phyloP scores from a whole-genome alignment of 2,797 vertebrate genomes.

The Pipistrellus pipistrellus region DNA sequence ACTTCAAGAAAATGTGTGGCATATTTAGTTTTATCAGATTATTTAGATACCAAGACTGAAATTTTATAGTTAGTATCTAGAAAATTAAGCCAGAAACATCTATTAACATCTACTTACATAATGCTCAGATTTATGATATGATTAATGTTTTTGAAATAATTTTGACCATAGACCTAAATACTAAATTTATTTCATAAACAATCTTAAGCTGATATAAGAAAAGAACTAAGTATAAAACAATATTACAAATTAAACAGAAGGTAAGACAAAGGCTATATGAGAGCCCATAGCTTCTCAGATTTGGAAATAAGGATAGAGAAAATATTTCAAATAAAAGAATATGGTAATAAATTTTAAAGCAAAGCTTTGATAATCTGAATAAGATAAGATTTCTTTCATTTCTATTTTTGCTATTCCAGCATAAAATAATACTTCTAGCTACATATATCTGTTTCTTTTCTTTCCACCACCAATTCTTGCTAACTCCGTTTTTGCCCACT shows the following conservation, averaged over 20 bases:
- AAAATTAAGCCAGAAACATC: background rate
- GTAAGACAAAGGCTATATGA: background rate
- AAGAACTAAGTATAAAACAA: background rate
- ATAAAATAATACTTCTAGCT: background rate
- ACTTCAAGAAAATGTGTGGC: background rate
- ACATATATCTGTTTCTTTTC: background rate
- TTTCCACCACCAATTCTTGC: background rate
- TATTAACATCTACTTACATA: background rate
- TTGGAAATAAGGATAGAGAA: background rate
- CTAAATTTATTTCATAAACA: background rate
- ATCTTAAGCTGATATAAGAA: slow-evolving; percentile 15
- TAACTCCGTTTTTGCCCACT: background rate
- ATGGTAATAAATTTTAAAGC: background rate
- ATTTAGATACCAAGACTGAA: background rate
- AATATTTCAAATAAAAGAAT: background rate
- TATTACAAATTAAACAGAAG: background rate
- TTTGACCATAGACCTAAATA: background rate
- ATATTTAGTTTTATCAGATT: background rate
- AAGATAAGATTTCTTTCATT: background rate
- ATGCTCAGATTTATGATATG: background rate
- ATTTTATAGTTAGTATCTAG: background rate
- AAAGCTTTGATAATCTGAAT: background rate
- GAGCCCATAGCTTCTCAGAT: background rate
- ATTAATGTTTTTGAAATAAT: background rate
- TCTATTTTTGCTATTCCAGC: background rate